Percentiles rank a stretch among this genome's conserved stretches.
Conservation (phyloP, 2,888 invertebrate species). For the Rosalia funebris region DNA sequence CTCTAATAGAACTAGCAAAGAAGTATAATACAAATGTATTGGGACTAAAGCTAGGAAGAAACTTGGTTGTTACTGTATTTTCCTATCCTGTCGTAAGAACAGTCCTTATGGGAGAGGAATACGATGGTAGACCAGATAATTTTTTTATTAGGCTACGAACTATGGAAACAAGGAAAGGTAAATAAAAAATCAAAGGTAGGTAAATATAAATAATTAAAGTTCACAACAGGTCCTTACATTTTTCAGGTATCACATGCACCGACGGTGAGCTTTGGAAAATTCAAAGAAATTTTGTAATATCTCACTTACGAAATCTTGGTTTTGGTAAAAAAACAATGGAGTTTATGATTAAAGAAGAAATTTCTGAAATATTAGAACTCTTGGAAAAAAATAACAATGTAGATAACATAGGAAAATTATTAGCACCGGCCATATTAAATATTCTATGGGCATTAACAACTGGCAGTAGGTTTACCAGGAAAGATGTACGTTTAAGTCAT, state of each 20-base stretch:
- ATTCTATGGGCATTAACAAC: constrained; percentile 73
- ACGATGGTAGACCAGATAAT: constrained; percentile 73
- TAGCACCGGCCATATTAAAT: constrained; percentile 72
- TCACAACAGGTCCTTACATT: not conserved
- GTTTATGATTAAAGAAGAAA: constrained; percentile 65
- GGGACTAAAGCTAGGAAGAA: constrained; percentile 69
- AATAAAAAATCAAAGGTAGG: not conserved
- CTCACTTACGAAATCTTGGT: constrained; percentile 66
- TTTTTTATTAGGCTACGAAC: constrained; percentile 72
- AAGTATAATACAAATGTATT: constrained; percentile 67
- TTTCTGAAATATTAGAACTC: constrained; percentile 61
- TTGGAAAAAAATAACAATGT: constrained; percentile 48
- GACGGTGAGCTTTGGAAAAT: constrained; percentile 68
- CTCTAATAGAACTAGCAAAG: constrained; percentile 64
- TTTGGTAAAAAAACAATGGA: constrained; percentile 67
- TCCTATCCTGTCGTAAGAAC: constrained; percentile 67
- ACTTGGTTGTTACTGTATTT: constrained; percentile 67
- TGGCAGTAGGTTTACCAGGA: constrained; percentile 62
- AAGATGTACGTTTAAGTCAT: constrained; percentile 61
- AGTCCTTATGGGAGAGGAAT: constrained; percentile 69
- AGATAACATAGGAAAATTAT: constrained; percentile 54
- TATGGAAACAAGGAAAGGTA: constrained; percentile 71
- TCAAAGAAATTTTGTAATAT: constrained; percentile 66
- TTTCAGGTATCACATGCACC: constrained; percentile 69
- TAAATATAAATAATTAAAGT: too few relatives aligned